These are phyloP conservation scores for Danaus plexippus DNA, from an alignment of 1,140 invertebrate genomes.

Conservation along the genomic window DNA sequence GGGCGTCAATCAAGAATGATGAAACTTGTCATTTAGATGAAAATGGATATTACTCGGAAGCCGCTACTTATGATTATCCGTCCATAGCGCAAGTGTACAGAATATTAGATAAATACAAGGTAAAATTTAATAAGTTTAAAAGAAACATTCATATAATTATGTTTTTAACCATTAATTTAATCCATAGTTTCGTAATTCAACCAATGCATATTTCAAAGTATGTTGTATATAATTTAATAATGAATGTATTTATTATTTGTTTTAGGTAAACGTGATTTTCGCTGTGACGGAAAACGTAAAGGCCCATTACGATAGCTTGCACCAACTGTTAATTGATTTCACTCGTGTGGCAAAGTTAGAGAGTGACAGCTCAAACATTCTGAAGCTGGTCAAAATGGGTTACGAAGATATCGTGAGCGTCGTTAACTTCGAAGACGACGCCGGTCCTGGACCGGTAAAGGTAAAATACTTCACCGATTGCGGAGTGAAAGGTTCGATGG, in stretches of 20 bases:
- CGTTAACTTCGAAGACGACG: conserved; percentile 73
- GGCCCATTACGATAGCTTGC: conserved; percentile 70
- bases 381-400: conserved; percentile 74
- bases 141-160: too few relatives aligned
- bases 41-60: conserved; percentile 71
- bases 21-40: conserved; percentile 72
- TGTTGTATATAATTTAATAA: conserved; percentile 2
- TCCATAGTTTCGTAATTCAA: not conserved
- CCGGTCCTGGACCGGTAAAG: conserved; percentile 61
- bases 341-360: conserved; percentile 74
- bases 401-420: conserved; percentile 73
- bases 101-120: conserved; percentile 72
- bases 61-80: conserved; percentile 74
- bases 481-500: conserved; percentile 55
- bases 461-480: conserved; percentile 74
- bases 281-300: conserved; percentile 73
- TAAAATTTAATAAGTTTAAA: conserved; percentile 24
- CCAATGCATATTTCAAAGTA: not conserved
- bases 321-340: conserved; percentile 69
- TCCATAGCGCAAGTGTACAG: conserved; percentile 75
- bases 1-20: conserved; percentile 67
- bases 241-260: conserved; percentile 13
- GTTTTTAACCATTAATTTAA: too few relatives aligned
- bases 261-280: conserved; percentile 75
- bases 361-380: conserved; percentile 74